Percentiles rank a stretch among this genome's conserved stretches.
Conservation (phyloP, 2,113 vertebrate genomes). For the Pyrgilauda ruficollis region DNA sequence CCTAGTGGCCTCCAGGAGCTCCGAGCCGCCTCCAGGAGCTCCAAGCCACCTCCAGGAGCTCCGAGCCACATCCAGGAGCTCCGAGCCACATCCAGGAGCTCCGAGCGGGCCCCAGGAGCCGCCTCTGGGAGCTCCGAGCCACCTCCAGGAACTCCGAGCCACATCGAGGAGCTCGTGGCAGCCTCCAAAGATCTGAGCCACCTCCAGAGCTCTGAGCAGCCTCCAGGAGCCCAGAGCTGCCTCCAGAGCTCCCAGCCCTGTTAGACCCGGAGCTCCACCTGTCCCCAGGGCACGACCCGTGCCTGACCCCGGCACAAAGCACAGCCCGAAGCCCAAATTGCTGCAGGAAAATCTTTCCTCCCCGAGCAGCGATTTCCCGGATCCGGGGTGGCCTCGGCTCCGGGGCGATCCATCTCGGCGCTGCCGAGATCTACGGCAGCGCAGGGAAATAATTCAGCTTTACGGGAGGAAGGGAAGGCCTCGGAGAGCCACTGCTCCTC, state of each 20-base stretch:
- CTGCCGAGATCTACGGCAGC: background rate
- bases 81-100: too few relatives aligned
- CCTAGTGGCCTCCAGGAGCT: too few relatives aligned
- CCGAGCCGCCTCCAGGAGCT: too few relatives aligned
- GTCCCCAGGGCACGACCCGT: background rate
- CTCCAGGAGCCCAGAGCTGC: too few relatives aligned
- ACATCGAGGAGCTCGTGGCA: too few relatives aligned
- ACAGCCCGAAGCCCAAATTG: background rate
- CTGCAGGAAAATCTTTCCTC: background rate
- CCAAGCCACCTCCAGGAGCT: too few relatives aligned
- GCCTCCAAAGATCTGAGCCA: too few relatives aligned
- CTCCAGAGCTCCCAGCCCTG: background rate
- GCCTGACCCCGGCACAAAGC: background rate
- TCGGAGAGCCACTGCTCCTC: background rate
- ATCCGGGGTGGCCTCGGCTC: background rate
- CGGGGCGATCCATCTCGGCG: background rate
- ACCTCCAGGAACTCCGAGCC: too few relatives aligned
- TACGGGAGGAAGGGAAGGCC: background rate
- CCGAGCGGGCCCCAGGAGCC: too few relatives aligned
- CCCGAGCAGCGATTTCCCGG: background rate
- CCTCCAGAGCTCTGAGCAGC: too few relatives aligned
- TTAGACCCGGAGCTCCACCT: rapidly evolving
- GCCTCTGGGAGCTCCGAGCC: too few relatives aligned
- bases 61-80: too few relatives aligned
- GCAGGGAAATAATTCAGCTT: background rate